A percentile compares a stretch with the other conserved stretches of the same genome.
Evolutionary conservation across 2,113 vertebrate species (phyloP).

Genomic region (Pterocles gutturalis): DNA sequence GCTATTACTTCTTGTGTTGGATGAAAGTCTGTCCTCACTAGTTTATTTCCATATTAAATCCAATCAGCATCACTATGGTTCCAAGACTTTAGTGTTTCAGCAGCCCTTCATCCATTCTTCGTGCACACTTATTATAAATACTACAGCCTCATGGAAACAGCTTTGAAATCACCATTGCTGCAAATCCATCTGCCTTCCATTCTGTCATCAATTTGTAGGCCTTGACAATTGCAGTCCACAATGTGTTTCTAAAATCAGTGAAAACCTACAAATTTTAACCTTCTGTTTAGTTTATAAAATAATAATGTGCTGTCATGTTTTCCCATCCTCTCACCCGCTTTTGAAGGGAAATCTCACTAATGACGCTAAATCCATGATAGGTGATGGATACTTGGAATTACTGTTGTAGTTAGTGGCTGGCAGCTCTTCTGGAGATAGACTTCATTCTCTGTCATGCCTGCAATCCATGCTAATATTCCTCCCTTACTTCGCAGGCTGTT

Average conservation of each 20-base stretch:
- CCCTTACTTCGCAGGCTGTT: neutral
- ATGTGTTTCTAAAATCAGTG: neutral
- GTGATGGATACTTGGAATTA: neutral
- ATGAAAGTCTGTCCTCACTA: neutral
- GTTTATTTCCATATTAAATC: neutral
- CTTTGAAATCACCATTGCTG: neutral
- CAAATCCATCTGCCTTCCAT: neutral
- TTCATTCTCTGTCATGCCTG: neutral
- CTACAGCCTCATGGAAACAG: neutral
- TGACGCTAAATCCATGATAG: neutral
- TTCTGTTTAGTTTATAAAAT: neutral
- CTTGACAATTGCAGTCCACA: neutral
- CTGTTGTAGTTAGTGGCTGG: neutral
- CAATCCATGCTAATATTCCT: neutral
- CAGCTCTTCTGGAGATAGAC: neutral
- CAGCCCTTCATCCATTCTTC: neutral
- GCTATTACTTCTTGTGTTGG: neutral
- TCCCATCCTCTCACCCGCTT: neutral
- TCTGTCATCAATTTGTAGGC: neutral
- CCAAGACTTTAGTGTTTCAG: neutral
- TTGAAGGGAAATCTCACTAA: neutral
- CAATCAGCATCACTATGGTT: neutral
- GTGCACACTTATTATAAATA: neutral
- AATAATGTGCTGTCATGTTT: neutral
- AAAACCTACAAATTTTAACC: neutral